Evolutionary conservation across 1,140 invertebrate species (phyloP), one percentile per base, ranked within the genome.

Genomic region (Megathymus violae): DNA sequence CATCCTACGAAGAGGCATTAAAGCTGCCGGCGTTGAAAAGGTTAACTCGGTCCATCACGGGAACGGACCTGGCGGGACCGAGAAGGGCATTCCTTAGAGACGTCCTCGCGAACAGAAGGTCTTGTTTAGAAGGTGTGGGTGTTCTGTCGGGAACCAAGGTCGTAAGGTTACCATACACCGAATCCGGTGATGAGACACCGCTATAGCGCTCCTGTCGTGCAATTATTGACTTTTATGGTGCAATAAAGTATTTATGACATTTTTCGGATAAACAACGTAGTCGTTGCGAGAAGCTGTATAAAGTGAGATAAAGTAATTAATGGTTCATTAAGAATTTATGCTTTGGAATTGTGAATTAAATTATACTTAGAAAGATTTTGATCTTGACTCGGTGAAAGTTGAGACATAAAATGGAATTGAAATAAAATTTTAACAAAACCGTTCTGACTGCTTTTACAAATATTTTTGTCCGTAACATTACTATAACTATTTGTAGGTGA

Each of bases 11-110:
- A 36, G 91, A 94, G 62, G 88, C 91, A 0, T 69, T 92, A 1
- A 92, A 90, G 67, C 75, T 93, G 52, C 92, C 93, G 0, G 91
- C 92, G 1, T 72, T 93, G 1, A 87, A 88, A 15, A 90, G 88
- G 58, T 74, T 93, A 2, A 92, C 91, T 0, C 84, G 92, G 62
- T 93, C 93, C 0, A 84, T 93, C 46, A 92, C 90, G 2, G 91
- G 91, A 9, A 87, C 86, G 1, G 87, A 89, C 56, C 71, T 91
- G 60, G 86, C 78, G 0, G 86, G 83, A 4, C 78, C 86, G 10
- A 78, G 88, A 64, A 71, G 89, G 56, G 89, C 89, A 5, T 92
- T 91, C 67, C 70, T 92, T 1, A 87, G 82, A 59, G 90, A 92
- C 65, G 87, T 91, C 3, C 62, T 92, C n/a, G 72, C 91, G 6